phyloP scores from a whole-genome alignment of 2,113 vertebrate species.

The Meles meles region DNA sequence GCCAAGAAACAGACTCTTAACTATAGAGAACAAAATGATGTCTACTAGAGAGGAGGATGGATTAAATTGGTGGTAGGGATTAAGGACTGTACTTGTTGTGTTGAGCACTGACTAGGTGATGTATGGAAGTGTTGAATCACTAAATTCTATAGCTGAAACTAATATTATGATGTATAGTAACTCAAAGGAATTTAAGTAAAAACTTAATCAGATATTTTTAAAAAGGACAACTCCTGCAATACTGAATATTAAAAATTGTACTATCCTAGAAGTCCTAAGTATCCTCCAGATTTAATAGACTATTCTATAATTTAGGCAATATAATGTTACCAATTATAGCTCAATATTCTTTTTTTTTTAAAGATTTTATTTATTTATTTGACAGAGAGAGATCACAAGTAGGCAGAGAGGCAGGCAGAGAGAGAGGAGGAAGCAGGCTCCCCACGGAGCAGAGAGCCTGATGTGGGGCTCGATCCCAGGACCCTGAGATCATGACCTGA shows the following conservation, averaged over 20 bases:
- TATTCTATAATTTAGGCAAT: background rate
- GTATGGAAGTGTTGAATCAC: background rate
- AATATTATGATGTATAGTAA: background rate
- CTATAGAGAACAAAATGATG: background rate
- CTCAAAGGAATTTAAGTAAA: background rate
- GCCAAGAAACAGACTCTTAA: background rate
- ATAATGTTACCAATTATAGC: background rate
- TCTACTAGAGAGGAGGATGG: background rate
- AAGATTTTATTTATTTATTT: too few species aligned
- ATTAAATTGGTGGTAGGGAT: background rate
- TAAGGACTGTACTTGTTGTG: background rate
- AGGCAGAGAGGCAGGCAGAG: too few species aligned
- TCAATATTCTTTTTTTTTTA: conserved; percentile 14
- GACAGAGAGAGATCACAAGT: too few species aligned
- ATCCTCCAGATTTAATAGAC: background rate
- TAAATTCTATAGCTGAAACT: background rate
- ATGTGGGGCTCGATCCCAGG: too few species aligned
- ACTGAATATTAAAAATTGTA: background rate
- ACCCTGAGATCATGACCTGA: too few species aligned
- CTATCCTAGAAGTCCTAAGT: background rate
- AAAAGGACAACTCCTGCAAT: background rate
- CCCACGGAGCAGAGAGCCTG: too few species aligned
- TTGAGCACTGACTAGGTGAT: background rate
- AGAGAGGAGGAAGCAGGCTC: too few species aligned
- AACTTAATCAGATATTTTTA: background rate